These are phyloP conservation scores for Scaptomyza graminum DNA, from an alignment of 1,140 invertebrate species.

Conservation along the genomic window DNA sequence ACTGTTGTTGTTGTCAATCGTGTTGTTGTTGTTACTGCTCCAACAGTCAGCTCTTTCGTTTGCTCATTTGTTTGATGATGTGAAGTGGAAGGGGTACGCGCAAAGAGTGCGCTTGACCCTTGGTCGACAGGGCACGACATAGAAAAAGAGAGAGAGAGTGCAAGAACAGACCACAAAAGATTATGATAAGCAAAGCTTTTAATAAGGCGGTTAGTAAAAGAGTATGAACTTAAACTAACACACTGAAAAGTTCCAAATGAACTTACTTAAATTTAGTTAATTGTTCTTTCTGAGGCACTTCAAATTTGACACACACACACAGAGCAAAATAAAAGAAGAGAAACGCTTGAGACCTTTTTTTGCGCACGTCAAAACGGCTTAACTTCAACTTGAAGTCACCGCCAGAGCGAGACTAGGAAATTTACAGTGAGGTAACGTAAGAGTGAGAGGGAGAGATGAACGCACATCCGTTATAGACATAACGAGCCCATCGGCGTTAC, in stretches of 20 bases:
- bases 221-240: no score
- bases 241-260: neutral
- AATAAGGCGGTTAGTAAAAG: neutral
- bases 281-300: neutral
- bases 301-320: neutral
- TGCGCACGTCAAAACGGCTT: conserved; percentile 42
- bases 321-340: neutral
- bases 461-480: conserved; percentile 53
- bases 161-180: neutral
- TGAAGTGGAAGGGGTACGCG: neutral
- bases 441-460: conserved; percentile 5
- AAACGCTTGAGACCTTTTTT: conserved; percentile 38
- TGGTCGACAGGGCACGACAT: neutral
- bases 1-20: conserved; percentile 21
- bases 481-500: conserved; percentile 45
- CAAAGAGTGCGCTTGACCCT: conserved; percentile 26
- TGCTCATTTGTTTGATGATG: neutral
- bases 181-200: neutral
- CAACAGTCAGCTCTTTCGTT: conserved; percentile 19
- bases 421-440: neutral
- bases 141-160: neutral
- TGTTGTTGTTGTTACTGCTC: conserved; percentile 14
- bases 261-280: neutral
- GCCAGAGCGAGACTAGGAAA: neutral
- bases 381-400: conserved; percentile 24